phyloP scores from a whole-genome alignment of 2,797 vertebrate species.

The Phrynocephalus guinanensis region DNA sequence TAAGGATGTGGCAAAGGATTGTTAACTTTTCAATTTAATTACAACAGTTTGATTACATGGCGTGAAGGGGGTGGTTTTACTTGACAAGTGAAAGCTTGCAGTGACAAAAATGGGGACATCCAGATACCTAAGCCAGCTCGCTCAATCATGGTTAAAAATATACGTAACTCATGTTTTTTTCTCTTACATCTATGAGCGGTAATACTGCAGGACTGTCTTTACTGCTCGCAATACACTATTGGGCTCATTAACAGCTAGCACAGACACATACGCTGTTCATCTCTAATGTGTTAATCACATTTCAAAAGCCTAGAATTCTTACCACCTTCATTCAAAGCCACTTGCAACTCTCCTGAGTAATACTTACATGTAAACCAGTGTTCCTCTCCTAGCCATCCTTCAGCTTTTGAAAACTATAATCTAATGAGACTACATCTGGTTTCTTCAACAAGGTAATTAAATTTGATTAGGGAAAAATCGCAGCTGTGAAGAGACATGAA shows the following conservation, averaged over 20 bases:
- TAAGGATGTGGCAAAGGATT: no score
- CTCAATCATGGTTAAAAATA: neutral
- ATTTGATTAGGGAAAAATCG: conserved; percentile 49
- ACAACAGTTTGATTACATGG: neutral
- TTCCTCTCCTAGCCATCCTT: conserved; percentile 17
- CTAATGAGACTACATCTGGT: conserved; percentile 19
- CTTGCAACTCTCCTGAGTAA: conserved; percentile 7
- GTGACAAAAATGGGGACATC: neutral
- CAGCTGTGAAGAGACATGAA: neutral
- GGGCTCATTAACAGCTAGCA: neutral
- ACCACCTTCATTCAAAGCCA: neutral
- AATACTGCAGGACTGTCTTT: neutral
- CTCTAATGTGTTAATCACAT: neutral
- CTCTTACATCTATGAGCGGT: neutral
- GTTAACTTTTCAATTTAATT: no score
- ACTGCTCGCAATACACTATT: neutral
- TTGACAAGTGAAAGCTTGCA: neutral
- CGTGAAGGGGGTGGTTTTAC: no score
- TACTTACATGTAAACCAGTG: neutral
- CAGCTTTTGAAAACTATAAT: conserved; percentile 26
- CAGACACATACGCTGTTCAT: conserved; percentile 17
- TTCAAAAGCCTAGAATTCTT: conserved; percentile 3
- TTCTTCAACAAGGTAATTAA: conserved; percentile 31
- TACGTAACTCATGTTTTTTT: neutral
- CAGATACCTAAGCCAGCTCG: neutral